Conservation (phyloP, 2,888 invertebrate species). For the Phoronis australis region DNA sequence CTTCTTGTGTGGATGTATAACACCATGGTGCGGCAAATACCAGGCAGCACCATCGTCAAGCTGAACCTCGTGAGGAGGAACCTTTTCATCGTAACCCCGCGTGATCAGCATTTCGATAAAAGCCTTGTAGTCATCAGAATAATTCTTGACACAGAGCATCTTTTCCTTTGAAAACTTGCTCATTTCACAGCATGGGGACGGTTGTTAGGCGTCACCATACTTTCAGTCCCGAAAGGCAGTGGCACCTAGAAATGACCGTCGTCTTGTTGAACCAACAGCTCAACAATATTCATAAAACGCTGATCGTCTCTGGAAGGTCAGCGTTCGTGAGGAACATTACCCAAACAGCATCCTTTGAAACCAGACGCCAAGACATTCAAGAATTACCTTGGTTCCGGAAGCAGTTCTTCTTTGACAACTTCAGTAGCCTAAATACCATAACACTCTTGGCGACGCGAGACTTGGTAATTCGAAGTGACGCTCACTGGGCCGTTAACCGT, state of each 20-base stretch:
- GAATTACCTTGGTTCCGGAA: not conserved
- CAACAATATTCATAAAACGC: not conserved
- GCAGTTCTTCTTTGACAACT: not conserved
- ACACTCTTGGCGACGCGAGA: no score
- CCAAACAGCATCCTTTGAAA: no score
- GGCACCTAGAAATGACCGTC: conserved; percentile 9
- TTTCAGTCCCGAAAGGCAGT: conserved; percentile 6
- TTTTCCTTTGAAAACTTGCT: conserved; percentile 2
- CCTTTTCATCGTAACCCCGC: conserved; percentile 6
- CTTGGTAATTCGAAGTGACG: not conserved
- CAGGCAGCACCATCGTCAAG: not conserved
- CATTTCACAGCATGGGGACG: conserved; percentile 1
- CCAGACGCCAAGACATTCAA: no score
- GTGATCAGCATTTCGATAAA: conserved; percentile 6
- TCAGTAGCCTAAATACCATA: not conserved
- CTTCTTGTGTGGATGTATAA: conserved; percentile 10
- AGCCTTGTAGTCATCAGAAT: not conserved
- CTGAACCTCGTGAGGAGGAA: not conserved
- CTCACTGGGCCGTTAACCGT: not conserved
- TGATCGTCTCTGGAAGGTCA: not conserved
- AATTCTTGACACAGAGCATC: not conserved
- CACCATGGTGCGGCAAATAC: conserved; percentile 14
- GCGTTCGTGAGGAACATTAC: no score
- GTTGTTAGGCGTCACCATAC: conserved; percentile 6
- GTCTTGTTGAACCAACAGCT: not conserved